Base-by-base conservation (phyloP, 2,888 invertebrate species). In the Opisthograptis luteolata region DNA sequence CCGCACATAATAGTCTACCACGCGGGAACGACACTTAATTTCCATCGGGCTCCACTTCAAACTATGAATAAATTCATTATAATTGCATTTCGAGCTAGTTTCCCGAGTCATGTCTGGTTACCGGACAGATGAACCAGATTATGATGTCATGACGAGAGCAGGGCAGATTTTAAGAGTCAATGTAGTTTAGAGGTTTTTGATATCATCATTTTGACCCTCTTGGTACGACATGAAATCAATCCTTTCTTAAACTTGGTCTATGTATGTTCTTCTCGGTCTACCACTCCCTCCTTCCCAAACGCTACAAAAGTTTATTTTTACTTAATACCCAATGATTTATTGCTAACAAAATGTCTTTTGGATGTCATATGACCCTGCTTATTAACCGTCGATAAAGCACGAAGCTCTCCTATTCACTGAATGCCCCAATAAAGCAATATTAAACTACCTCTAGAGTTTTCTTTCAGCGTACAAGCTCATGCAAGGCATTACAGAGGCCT, bases 11-110 rank as follows among this genome's bases (percentile, higher is more conserved):
- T 75, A 68, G 73, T 60, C 63, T 65, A 43, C 36, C 62, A 65
- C 66, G 39, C 62, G 50, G 57, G 61, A 51, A 60, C 64, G 78
- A 78, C 79, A 75, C 71, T 71, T 76, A 69, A 79, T 79, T 79
- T 79, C 71, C 76, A 79, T 63, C 61, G 51, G 63, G 61, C 54
- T 55, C 45, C 40, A 55, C 49, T 57, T 62, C 54, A 49, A 62
- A 64, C 66, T 63, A 68, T 71, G 70, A 73, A 73, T 73, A 72
- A 69, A 68, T 71, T 69, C 68, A 63, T 62, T 48, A 53, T 47
- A 54, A 58, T 51, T 54, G 19, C 55, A 49, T 42, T 45, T 40
- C 30, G 30, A 44, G 35, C 50, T 40, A 31, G 44, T 40, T 30
- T n/a, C 17, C 36, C 49, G 35, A 20, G 44, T 34, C 30, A 35